Evolutionary conservation across 1,140 invertebrate genomes (phyloP).

Genomic region (Drosophila nigromelanica): DNA sequence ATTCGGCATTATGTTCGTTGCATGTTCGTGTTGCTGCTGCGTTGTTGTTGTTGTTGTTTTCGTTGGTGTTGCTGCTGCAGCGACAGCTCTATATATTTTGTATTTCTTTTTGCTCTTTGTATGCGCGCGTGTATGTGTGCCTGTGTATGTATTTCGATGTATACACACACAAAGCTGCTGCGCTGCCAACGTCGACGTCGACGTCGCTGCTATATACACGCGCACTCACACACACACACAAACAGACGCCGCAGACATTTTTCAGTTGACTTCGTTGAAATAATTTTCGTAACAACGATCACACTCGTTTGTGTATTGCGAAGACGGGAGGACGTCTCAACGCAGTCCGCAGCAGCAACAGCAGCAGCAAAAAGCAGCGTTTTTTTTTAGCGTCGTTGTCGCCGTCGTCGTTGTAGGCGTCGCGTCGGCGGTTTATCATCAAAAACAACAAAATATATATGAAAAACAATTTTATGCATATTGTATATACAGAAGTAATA

Average conservation of each 20-base stretch:
- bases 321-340: conserved; percentile 76
- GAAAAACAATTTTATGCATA: conserved; percentile 9
- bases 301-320: conserved; percentile 82
- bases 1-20: conserved; percentile 73
- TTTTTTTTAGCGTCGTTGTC: conserved; percentile 47
- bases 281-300: conserved; percentile 84
- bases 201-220: conserved; percentile 28
- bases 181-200: conserved; percentile 47
- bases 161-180: conserved; percentile 60
- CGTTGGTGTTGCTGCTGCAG: conserved; percentile 38
- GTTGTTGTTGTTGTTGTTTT: conserved; percentile 29
- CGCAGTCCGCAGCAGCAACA: conserved; percentile 48
- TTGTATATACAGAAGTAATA: conserved; percentile 16
- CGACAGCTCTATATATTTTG: conserved; percentile 57
- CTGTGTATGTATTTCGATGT: conserved; percentile 26
- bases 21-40: conserved; percentile 43
- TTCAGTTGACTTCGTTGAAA: conserved; percentile 82
- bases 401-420: conserved; percentile 45
- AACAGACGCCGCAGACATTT: conserved; percentile 63
- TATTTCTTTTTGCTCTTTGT: conserved; percentile 67
- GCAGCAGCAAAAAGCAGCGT: conserved; percentile 43
- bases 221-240: conserved; percentile 25
- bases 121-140: conserved; percentile 10
- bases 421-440: conserved; percentile 46
- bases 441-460: conserved; percentile 44